A percentile compares a stretch with the other conserved stretches of the same genome.
Evolutionary conservation across 2,113 vertebrate species (phyloP).

Genomic region (Mirounga angustirostris): DNA sequence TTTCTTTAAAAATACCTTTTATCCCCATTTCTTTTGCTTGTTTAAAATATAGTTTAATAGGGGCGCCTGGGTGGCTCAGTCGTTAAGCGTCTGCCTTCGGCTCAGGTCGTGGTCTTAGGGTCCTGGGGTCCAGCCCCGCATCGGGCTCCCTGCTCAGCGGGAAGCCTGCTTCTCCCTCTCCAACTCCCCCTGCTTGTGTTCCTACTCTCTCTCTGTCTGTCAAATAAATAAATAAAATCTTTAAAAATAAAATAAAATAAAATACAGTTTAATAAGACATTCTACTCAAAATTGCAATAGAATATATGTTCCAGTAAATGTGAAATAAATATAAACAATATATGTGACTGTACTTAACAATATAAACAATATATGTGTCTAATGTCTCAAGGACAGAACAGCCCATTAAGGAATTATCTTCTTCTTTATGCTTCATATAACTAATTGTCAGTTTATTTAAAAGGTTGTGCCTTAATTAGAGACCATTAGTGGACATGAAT

Average conservation of each 20-base stretch:
- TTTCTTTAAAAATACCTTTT: not conserved
- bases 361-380: not conserved
- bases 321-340: conserved; percentile 42
- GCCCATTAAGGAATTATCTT: conserved; percentile 2
- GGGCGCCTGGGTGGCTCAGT: too few relatives aligned
- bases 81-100: too few relatives aligned
- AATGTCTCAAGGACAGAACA: not conserved
- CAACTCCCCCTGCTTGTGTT: too few relatives aligned
- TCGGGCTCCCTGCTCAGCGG: too few relatives aligned
- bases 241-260: not conserved
- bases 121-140: too few relatives aligned
- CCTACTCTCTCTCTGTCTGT: too few relatives aligned
- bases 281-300: not conserved
- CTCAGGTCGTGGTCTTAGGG: too few relatives aligned
- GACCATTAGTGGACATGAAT: not conserved
- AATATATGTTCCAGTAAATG: not conserved
- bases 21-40: not conserved
- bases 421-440: not conserved
- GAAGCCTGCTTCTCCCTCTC: too few relatives aligned
- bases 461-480: conserved; percentile 40
- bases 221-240: too few relatives aligned
- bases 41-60: conserved; percentile 18
- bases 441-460: conserved; percentile 9
- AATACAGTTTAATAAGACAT: not conserved
- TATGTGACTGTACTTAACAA: not conserved